Evolutionary conservation across 2,113 vertebrate species (phyloP), one percentile per base, ranked within the genome.

Genomic region (Gopherus flavomarginatus): DNA sequence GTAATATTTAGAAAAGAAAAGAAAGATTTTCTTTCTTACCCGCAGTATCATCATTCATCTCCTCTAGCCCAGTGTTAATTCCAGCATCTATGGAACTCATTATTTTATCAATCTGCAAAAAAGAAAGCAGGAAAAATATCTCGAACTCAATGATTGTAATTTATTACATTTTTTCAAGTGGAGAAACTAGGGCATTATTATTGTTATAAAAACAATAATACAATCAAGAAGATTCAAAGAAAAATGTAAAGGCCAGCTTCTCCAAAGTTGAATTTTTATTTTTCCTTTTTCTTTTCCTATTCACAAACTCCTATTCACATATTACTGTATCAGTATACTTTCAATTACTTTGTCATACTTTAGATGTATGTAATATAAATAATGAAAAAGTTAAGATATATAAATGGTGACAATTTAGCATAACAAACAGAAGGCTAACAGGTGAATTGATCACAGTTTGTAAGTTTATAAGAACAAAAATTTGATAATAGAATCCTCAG

Each of bases 21-120:
- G 42, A 54, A 29, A 3, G 92, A 47, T 29, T 95, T 90, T 35
- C 92, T 88, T 96, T 44, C 97, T 98, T 98, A 99, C 99, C 99
- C 99, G 98, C 94, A 84, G n/a, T 11, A 5, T 98, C 97, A 87
- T 98, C 98, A 49, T 98, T 98, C 94, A 98, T 99, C 93, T 98
- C 99, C 72, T 99, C 98, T 97, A 99, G 96, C 90, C 98, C 99
- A 50, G 98, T 99, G 90, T 98, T 98, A 95, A 99, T 99, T 96
- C 99, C 99, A 86, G 98, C 99, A 92, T 99, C 99, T 95, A 99
- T 99, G 52, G 99, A 99, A 98, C 98, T 99, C 99, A 99, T 99
- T 94, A 99, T 99, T 98, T 99, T 99, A 98, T 99, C 99, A 93
- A 99, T 99, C 99, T 99, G 96, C 49, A 96, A 96, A 97, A 96